Conservation (phyloP, 2,113 vertebrate genomes). For the Dipodomys merriami region DNA sequence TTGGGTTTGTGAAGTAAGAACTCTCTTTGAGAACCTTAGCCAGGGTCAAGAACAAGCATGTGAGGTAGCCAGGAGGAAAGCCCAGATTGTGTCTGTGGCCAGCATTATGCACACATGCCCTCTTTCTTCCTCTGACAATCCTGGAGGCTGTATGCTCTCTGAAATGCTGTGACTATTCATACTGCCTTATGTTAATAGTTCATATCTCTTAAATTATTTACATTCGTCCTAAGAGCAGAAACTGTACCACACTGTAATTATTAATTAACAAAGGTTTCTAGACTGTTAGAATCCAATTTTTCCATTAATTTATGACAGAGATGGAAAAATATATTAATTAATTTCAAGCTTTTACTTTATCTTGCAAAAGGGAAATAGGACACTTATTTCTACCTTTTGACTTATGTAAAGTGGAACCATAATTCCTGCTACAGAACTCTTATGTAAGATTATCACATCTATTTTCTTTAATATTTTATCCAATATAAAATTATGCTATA, state of each 20-base stretch:
- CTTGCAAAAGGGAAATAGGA: not conserved
- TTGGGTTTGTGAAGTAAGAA: not conserved
- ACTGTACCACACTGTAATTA: not conserved
- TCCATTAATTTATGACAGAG: not conserved
- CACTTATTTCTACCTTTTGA: not conserved
- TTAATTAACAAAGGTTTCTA: not conserved
- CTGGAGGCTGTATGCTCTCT: not conserved
- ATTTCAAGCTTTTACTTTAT: not conserved
- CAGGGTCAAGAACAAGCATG: not conserved
- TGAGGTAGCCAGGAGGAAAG: not conserved
- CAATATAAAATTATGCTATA: not conserved
- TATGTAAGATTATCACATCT: not conserved
- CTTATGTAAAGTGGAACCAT: not conserved
- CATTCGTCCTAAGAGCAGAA: not conserved
- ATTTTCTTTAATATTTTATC: not conserved
- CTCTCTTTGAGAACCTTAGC: slow-evolving; percentile 15
- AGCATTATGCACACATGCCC: not conserved
- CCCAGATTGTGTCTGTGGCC: not conserved
- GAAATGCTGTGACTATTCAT: not conserved
- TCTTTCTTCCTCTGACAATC: not conserved
- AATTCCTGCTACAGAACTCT: slow-evolving; percentile 22
- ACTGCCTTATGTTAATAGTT: not conserved
- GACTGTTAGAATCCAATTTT: not conserved
- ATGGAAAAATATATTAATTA: not conserved
- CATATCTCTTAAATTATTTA: slow-evolving; percentile 23